These are phyloP conservation scores for Hirtodrosophila duncani DNA, from an alignment of 2,888 invertebrate species.

Conservation along the genomic window DNA sequence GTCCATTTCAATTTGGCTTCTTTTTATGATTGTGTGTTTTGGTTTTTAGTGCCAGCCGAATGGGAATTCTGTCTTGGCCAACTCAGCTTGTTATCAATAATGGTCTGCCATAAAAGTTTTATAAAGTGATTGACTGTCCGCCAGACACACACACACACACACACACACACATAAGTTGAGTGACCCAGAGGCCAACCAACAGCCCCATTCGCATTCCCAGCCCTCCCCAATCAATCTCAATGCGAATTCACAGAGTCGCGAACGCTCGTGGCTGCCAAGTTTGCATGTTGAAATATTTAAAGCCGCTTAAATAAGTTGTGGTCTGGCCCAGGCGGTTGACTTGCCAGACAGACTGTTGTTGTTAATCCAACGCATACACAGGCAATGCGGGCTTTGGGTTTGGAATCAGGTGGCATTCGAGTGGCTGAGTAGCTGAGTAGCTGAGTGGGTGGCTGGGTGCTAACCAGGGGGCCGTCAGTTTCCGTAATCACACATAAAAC, in stretches of 20 bases:
- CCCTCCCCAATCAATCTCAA: conserved; percentile 19
- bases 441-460: neutral
- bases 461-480: neutral
- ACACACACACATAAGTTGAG: conserved; percentile 38
- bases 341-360: conserved; percentile 24
- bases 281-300: conserved; percentile 71
- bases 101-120: conserved; percentile 67
- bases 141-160: neutral
- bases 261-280: too few species aligned
- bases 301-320: conserved; percentile 73
- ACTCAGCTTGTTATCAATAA: conserved; percentile 53
- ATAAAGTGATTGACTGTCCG: conserved; percentile 70
- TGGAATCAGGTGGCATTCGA: neutral
- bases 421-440: neutral
- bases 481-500: conserved; percentile 70
- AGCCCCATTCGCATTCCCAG: conserved; percentile 2
- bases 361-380: conserved; percentile 12
- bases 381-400: neutral
- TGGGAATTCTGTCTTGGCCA: conserved; percentile 44
- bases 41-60: conserved; percentile 49
- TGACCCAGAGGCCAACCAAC: conserved; percentile 42
- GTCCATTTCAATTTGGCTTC: too few species aligned
- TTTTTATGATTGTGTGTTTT: too few species aligned
- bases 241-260: too few species aligned
- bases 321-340: conserved; percentile 46